Evolutionary conservation across 2,797 vertebrate genomes (phyloP).

Genomic region (Diplodus puntazzo): DNA sequence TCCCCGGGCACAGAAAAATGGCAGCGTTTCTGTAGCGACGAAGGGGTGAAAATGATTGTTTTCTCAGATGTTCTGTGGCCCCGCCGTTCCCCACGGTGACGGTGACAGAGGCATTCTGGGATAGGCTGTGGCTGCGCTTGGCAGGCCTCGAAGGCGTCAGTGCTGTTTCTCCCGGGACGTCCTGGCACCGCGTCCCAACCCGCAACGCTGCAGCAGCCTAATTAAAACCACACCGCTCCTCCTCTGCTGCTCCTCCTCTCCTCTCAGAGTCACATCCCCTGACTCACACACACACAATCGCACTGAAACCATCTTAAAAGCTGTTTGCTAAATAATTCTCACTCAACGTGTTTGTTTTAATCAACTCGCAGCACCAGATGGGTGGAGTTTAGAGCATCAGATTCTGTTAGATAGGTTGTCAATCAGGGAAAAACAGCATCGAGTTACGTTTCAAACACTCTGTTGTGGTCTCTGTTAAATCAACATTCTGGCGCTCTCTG

Average conservation of each 20-base stretch:
- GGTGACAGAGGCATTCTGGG: constrained; percentile 83
- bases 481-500: constrained; percentile 39
- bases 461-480: constrained; percentile 49
- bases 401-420: constrained; percentile 58
- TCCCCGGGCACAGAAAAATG: constrained; percentile 22
- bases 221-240: constrained; percentile 83
- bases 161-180: constrained; percentile 85
- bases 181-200: constrained; percentile 84
- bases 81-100: constrained; percentile 79
- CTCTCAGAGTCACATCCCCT: constrained; percentile 41
- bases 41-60: constrained; percentile 76
- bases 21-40: constrained; percentile 56
- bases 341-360: constrained; percentile 59
- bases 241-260: constrained; percentile 44
- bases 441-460: constrained; percentile 44
- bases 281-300: constrained; percentile 23
- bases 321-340: constrained; percentile 52
- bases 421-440: constrained; percentile 32
- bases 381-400: constrained; percentile 52
- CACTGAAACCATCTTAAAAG: constrained; percentile 16
- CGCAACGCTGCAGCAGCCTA: constrained; percentile 84
- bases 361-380: constrained; percentile 27
- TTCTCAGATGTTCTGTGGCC: constrained; percentile 87
- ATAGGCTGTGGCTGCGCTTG: constrained; percentile 85
- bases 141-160: constrained; percentile 90